Conservation (phyloP, 2,797 vertebrate species). For the Hydrocynus forskahlii region DNA sequence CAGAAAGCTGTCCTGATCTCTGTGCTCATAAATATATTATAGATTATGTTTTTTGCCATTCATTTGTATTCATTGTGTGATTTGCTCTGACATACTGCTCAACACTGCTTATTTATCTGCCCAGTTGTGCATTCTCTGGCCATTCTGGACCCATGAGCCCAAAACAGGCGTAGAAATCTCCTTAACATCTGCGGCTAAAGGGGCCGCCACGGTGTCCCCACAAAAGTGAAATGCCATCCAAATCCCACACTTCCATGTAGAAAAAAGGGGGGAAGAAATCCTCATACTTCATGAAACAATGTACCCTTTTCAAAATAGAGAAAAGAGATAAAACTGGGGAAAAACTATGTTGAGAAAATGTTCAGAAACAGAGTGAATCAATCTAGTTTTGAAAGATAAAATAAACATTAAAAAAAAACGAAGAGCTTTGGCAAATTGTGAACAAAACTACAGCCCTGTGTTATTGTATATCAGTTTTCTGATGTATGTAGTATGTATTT, state of each 20-base stretch:
- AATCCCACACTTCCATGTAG: conserved; percentile 23
- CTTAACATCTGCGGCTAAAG: conserved; percentile 35
- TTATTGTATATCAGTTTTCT: conserved; percentile 19
- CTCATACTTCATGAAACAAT: conserved; percentile 5
- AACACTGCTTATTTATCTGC: conserved; percentile 36
- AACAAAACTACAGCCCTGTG: conserved; percentile 6
- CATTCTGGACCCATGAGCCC: conserved; percentile 27
- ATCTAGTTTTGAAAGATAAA: not conserved
- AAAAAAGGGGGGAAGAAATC: not conserved
- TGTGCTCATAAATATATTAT: conserved; percentile 24
- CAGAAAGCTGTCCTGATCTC: conserved; percentile 20
- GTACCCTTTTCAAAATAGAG: not conserved
- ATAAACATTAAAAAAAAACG: conserved; percentile 1
- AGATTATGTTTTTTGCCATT: conserved; percentile 21
- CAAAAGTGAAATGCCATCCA: conserved; percentile 19
- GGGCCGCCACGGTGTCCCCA: conserved; percentile 13
- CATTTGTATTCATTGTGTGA: conserved; percentile 46
- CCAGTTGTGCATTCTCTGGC: conserved; percentile 21
- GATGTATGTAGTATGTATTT: conserved; percentile 25
- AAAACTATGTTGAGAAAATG: not conserved
- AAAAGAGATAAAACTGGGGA: not conserved
- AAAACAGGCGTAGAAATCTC: conserved; percentile 45
- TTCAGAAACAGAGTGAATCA: not conserved
- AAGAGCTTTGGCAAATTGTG: conserved; percentile 1
- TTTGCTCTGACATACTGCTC: conserved; percentile 35